Evolutionary conservation across 2,113 vertebrate species (phyloP).

Genomic region (Falco punctatus): DNA sequence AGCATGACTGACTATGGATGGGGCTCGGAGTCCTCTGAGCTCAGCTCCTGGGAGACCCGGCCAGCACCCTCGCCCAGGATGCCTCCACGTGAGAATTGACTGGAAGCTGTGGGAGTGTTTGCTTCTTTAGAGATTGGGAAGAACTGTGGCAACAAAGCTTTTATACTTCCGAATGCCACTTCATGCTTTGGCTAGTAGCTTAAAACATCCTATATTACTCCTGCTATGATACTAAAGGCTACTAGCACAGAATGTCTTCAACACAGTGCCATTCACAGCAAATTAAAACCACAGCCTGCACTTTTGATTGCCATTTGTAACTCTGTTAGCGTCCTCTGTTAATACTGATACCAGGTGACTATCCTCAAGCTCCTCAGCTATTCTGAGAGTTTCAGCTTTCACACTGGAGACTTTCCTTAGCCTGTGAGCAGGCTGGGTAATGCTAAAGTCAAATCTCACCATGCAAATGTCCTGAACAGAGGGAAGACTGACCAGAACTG

Average conservation of each 20-base stretch:
- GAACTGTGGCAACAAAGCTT: neutral
- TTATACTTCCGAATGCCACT: neutral
- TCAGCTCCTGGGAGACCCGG: fast-evolving
- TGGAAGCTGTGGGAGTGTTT: neutral
- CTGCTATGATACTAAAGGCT: neutral
- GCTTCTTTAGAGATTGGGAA: neutral
- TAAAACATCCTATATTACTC: neutral
- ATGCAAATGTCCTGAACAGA: neutral
- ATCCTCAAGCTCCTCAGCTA: neutral
- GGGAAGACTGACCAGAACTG: neutral
- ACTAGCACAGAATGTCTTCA: neutral
- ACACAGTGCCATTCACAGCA: neutral
- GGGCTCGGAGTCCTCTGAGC: neutral
- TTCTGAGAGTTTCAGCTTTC: neutral
- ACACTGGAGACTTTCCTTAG: neutral
- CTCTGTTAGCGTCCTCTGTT: neutral
- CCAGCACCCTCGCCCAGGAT: neutral
- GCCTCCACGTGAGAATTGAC: neutral
- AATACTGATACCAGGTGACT: neutral
- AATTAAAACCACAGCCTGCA: neutral
- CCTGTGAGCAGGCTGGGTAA: neutral
- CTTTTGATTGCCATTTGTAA: neutral
- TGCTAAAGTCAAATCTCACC: neutral
- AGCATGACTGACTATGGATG: neutral
- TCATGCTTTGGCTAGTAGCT: neutral